Evolutionary conservation across 2,888 invertebrate species (phyloP).

Genomic region (Bruchidius siliquastri): DNA sequence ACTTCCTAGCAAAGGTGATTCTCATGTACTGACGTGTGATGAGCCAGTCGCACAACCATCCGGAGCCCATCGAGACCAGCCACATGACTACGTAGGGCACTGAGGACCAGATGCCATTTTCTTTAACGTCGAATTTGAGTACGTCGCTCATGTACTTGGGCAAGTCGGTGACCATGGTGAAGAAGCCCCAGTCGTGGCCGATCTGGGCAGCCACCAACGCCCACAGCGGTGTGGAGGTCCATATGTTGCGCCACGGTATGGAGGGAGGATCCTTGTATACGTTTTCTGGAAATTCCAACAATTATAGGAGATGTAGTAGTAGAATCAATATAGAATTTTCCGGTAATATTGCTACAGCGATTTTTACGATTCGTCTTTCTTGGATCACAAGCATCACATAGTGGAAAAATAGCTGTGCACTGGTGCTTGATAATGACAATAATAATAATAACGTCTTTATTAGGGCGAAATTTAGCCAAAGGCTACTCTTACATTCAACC

Average conservation of each 20-base stretch:
- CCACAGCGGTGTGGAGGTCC: conserved; percentile 66
- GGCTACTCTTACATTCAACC: too few species aligned
- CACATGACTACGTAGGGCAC: conserved; percentile 63
- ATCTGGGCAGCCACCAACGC: conserved; percentile 71
- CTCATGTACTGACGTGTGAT: conserved; percentile 54
- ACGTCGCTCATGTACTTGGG: conserved; percentile 60
- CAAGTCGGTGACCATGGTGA: conserved; percentile 66
- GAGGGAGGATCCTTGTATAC: conserved; percentile 33
- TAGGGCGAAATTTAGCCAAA: too few species aligned
- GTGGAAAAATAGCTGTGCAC: too few species aligned
- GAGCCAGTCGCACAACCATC: conserved; percentile 63
- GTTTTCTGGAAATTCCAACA: conserved; percentile 15
- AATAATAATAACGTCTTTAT: too few species aligned
- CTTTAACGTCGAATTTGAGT: conserved; percentile 58
- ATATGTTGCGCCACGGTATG: conserved; percentile 68
- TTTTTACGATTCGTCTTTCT: too few species aligned
- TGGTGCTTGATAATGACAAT: too few species aligned
- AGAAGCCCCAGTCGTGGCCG: conserved; percentile 68
- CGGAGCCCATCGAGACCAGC: conserved; percentile 57
- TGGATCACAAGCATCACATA: too few species aligned
- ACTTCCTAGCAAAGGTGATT: conserved; percentile 55
- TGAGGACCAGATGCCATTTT: conserved; percentile 58
- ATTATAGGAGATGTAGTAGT: background rate
- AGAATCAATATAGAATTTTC: too few species aligned
- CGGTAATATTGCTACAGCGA: too few species aligned